A percentile compares a stretch with the other conserved stretches of the same genome.
Evolutionary conservation across 2,797 vertebrate species (phyloP).

Genomic region (Allobates femoralis): DNA sequence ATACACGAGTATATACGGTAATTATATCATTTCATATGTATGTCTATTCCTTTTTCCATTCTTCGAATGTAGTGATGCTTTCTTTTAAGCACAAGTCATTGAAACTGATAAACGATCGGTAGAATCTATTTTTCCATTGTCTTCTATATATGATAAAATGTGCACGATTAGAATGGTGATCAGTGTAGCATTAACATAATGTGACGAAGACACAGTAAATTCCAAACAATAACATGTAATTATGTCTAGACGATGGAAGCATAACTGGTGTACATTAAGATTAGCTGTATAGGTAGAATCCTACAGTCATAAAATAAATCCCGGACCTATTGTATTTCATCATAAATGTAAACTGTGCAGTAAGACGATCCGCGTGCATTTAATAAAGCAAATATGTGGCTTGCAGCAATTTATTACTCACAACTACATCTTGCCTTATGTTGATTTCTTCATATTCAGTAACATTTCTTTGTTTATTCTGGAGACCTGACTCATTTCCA

Average conservation of each 20-base stretch:
- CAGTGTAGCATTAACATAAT: slow-evolving; percentile 20
- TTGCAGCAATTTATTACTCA: slow-evolving; percentile 59
- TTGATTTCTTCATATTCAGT: slow-evolving; percentile 73
- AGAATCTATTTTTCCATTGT: neutral
- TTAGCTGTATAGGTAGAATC: slow-evolving; percentile 57
- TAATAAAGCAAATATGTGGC: slow-evolving; percentile 59
- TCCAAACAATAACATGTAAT: slow-evolving; percentile 59
- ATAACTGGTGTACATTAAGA: slow-evolving; percentile 58
- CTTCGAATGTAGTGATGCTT: neutral
- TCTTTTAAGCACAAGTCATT: neutral
- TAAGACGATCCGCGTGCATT: slow-evolving; percentile 57
- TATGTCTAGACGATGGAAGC: slow-evolving; percentile 56
- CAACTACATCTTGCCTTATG: slow-evolving; percentile 57
- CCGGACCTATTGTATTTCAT: slow-evolving; percentile 61
- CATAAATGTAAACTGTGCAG: slow-evolving; percentile 62
- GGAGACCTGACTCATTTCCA: slow-evolving; percentile 78
- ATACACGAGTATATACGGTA: too few relatives aligned
- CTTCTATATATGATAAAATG: slow-evolving; percentile 9
- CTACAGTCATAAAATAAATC: slow-evolving; percentile 61
- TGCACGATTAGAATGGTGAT: slow-evolving; percentile 1
- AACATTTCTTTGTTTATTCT: slow-evolving; percentile 77
- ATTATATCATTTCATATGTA: too few relatives aligned
- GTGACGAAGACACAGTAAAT: slow-evolving; percentile 42
- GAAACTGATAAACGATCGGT: neutral
- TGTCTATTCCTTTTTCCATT: neutral